Evolutionary conservation across 2,797 vertebrate genomes (phyloP), one percentile per base, ranked within the genome.

Genomic region (Threskiornis aethiopicus): DNA sequence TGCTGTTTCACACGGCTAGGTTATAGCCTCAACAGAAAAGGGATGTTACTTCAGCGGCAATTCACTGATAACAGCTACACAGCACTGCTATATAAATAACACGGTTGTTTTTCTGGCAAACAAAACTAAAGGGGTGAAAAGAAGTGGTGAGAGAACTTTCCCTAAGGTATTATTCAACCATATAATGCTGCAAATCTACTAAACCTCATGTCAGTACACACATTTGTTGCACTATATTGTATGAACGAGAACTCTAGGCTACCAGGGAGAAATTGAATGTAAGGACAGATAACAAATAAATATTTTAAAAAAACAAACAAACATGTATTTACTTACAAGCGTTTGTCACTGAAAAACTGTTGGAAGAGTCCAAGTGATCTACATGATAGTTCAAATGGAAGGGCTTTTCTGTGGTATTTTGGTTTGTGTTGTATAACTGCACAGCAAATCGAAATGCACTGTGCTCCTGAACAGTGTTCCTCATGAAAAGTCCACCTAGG

Each of bases 341-440:
- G 98, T 99, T 99, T 97, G 99, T 99, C 97, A 99, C 99, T 28
- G 99, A 99, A 97, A 99, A 99, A 98, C 99, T 99, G 99, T 99
- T 99, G 97, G 99, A 99, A 82, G 99, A 99, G 98, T 99, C 99
- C 97, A 99, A 99, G 98, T 99, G 99, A 98, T 99, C 99, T 96
- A 99, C 99, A 16, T 99, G 99, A 97, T 99, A 99, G 98, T 99
- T 99, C 98, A 99, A 98, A 98, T 99, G 99, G 98, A 99, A 99
- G 97, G 99, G 99, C 97, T 99, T 99, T 96, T 99, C 99, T 64
- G 99, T 99, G 97, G 99, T 99, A 97, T 99, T 99, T 98, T 99
- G 99, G 98, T 99, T 99, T 97, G 99, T 99, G 99, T 99, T 99
- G 99, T 99, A 99, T 98, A 99, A 99, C 98, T 99, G 99, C 96